Conservation (phyloP, 2,113 vertebrate genomes). For the Miniopterus natalensis region DNA sequence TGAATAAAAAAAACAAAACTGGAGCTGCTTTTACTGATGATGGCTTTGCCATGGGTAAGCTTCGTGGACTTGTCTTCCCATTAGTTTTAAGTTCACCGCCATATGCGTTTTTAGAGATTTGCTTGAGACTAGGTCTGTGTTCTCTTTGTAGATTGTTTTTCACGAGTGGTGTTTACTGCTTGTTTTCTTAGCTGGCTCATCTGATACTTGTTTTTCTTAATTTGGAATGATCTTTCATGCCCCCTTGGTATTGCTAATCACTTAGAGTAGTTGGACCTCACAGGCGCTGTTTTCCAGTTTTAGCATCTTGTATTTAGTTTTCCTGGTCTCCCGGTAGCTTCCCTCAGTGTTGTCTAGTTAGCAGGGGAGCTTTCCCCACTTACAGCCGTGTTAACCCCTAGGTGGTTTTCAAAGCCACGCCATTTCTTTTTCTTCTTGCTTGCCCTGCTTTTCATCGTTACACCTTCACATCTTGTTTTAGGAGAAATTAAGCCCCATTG, state of each 20-base stretch:
- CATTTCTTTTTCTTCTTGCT: not conserved
- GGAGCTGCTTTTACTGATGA: constrained; percentile 99
- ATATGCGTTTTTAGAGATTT: not conserved
- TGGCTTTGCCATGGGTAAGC: constrained; percentile 99
- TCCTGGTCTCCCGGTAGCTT: not conserved
- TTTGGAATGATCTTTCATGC: not conserved
- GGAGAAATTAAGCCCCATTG: not conserved
- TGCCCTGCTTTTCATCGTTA: not conserved
- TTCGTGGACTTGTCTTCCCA: not conserved
- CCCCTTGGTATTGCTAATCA: not conserved
- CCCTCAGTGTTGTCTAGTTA: not conserved
- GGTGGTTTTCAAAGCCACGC: not conserved
- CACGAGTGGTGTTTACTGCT: not conserved
- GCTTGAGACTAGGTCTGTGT: not conserved
- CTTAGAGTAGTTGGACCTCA: not conserved
- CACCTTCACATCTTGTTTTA: not conserved
- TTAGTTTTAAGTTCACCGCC: not conserved
- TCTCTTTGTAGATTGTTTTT: not conserved
- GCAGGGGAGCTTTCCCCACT: not conserved
- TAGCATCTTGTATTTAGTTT: not conserved
- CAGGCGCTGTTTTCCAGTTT: not conserved
- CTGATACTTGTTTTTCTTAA: not conserved
- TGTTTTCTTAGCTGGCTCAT: not conserved
- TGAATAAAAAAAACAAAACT: constrained; percentile 99
- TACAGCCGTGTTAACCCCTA: not conserved